Conservation (phyloP, 1,140 invertebrate genomes). For the Rhyacophila brunnea region DNA sequence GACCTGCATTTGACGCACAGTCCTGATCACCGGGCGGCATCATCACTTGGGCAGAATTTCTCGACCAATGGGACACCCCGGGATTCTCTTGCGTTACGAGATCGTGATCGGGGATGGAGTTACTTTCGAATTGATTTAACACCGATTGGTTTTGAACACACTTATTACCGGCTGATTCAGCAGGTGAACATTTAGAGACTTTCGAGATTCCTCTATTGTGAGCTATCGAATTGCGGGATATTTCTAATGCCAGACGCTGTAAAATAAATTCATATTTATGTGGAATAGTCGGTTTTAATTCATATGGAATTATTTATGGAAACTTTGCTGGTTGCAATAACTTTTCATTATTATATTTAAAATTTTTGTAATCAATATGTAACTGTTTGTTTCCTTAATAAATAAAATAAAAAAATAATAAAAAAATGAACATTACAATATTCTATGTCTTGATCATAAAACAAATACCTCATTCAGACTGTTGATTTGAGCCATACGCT, state of each 20-base stretch:
- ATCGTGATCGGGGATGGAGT: slow-evolving; percentile 10
- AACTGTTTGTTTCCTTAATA: too few relatives aligned
- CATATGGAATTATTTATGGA: too few relatives aligned
- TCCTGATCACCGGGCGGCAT: neutral
- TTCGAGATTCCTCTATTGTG: slow-evolving; percentile 47
- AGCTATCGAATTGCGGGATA: slow-evolving; percentile 64
- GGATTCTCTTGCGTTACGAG: slow-evolving; percentile 17
- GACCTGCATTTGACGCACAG: too few relatives aligned
- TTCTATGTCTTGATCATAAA: too few relatives aligned
- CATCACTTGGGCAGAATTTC: slow-evolving; percentile 3
- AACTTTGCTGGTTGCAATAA: too few relatives aligned
- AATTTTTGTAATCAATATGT: too few relatives aligned
- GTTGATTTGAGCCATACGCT: slow-evolving; percentile 78
- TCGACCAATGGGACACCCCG: neutral
- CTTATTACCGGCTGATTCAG: slow-evolving; percentile 31
- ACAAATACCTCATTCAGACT: slow-evolving; percentile 75
- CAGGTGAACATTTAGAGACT: slow-evolving; percentile 25
- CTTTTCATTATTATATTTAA: too few relatives aligned
- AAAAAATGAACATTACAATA: too few relatives aligned
- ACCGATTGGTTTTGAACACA: slow-evolving; percentile 42
- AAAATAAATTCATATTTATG: too few relatives aligned
- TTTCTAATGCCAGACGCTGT: slow-evolving; percentile 69
- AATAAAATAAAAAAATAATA: too few relatives aligned
- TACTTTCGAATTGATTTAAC: slow-evolving; percentile 42
- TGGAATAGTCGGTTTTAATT: too few relatives aligned